A percentile compares a stretch with the other conserved stretches of the same genome.
Conservation (phyloP, 1,140 invertebrate species). For the Drosophila ananassae region DNA sequence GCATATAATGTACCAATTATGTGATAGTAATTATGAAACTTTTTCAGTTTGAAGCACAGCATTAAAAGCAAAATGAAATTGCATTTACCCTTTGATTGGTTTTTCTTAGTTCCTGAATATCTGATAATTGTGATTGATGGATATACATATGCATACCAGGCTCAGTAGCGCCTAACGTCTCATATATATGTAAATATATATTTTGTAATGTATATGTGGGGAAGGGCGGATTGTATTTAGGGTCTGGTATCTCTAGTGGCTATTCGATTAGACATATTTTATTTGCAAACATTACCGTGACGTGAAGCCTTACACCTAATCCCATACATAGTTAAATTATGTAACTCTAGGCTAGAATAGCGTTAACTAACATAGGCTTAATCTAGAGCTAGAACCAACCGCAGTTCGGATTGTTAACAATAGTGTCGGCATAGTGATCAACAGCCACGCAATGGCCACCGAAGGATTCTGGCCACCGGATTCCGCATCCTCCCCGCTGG, state of each 20-base stretch:
- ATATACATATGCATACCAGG: conserved; percentile 33
- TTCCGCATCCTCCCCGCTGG: conserved; percentile 59
- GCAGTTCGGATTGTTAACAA: conserved; percentile 37
- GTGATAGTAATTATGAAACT: conserved; percentile 39
- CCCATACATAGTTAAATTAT: conserved; percentile 16
- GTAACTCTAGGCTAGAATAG: conserved; percentile 46
- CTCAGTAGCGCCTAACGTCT: conserved; percentile 1
- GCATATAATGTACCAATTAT: conserved; percentile 22
- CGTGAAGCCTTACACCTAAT: conserved; percentile 44
- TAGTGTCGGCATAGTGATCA: conserved; percentile 29
- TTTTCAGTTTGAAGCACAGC: conserved; percentile 59
- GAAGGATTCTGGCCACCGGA: conserved; percentile 34
- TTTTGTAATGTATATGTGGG: conserved; percentile 17
- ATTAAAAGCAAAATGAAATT: conserved; percentile 64
- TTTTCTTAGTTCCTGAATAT: conserved; percentile 44
- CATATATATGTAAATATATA: conserved; percentile 3
- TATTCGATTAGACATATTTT: conserved; percentile 48
- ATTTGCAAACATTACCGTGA: conserved; percentile 26
- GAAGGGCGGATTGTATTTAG: conserved; percentile 72
- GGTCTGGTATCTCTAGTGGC: conserved; percentile 53
- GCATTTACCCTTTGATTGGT: conserved; percentile 52
- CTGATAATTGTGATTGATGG: conserved; percentile 32
- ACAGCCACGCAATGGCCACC: conserved; percentile 56
- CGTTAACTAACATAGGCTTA: conserved; percentile 59
- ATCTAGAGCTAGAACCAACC: conserved; percentile 2